Percentiles rank a stretch among this genome's conserved stretches.
phyloP scores from a whole-genome alignment of 2,888 invertebrate genomes.

The Pammene fasciana region DNA sequence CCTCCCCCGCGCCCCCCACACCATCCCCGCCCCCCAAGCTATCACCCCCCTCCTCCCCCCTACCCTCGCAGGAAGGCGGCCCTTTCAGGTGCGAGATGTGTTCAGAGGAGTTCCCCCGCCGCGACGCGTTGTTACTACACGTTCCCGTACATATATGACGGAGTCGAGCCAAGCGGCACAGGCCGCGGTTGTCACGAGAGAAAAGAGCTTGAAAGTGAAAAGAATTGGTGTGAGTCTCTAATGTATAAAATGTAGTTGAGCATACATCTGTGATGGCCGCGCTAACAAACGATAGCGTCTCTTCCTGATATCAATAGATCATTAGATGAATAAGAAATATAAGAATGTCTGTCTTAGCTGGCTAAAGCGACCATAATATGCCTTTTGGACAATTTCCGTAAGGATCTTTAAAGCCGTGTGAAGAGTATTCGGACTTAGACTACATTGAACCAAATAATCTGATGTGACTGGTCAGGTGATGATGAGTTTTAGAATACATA shows the following conservation, averaged over 20 bases:
- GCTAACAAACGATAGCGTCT: background rate
- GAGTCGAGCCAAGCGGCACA: slow-evolving; percentile 34
- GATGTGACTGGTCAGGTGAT: too few species aligned
- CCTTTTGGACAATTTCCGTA: background rate
- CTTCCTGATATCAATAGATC: background rate
- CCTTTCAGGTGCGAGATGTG: slow-evolving; percentile 93
- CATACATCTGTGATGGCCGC: background rate
- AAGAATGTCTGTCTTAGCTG: background rate
- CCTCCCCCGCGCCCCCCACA: slow-evolving; percentile 40
- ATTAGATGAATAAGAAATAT: too few species aligned
- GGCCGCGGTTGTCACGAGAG: slow-evolving; percentile 16
- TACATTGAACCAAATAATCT: too few species aligned
- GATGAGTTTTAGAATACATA: too few species aligned
- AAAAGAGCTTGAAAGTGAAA: slow-evolving; percentile 1
- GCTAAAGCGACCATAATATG: background rate
- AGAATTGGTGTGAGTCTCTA: background rate
- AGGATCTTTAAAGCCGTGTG: too few species aligned
- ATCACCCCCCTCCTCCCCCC: slow-evolving; percentile 37
- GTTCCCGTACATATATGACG: slow-evolving; percentile 92
- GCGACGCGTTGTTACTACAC: slow-evolving; percentile 88
- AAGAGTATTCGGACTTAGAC: too few species aligned
- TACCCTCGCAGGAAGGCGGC: slow-evolving; percentile 68
- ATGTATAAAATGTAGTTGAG: background rate
- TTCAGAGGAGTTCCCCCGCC: slow-evolving; percentile 87
- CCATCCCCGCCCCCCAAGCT: slow-evolving; percentile 41